Percentiles rank a stretch among this genome's conserved stretches.
Conservation (phyloP, 1,140 invertebrate species). For the Meloidogyne exigua region DNA sequence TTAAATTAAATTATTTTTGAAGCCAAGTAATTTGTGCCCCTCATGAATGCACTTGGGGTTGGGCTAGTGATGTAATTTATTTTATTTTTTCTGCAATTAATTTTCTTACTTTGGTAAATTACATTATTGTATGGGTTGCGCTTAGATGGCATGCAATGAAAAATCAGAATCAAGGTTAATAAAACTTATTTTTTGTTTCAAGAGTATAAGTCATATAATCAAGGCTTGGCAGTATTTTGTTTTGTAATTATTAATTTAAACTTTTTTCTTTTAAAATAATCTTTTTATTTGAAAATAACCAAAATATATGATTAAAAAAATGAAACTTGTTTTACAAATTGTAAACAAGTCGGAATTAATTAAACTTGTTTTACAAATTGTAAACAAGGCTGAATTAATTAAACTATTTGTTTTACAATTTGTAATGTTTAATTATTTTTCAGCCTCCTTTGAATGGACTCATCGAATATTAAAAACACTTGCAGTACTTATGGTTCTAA, state of each 20-base stretch:
- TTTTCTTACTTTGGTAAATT: neutral
- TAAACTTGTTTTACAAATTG: too few relatives aligned
- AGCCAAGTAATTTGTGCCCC: slow-evolving; percentile 8
- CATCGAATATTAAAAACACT: slow-evolving; percentile 20
- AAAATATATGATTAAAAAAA: too few relatives aligned
- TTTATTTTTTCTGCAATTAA: neutral
- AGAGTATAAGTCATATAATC: too few relatives aligned
- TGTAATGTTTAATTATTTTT: neutral
- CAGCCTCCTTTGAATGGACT: slow-evolving; percentile 15
- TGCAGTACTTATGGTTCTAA: slow-evolving; percentile 7
- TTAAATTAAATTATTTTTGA: neutral
- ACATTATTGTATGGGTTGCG: slow-evolving; percentile 10
- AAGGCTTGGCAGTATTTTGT: too few relatives aligned
- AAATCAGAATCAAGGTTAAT: slow-evolving; percentile 6
- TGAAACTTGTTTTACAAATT: too few relatives aligned
- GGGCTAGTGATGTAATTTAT: slow-evolving; percentile 8
- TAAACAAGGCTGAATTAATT: too few relatives aligned
- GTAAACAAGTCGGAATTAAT: too few relatives aligned
- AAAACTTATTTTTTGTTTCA: too few relatives aligned
- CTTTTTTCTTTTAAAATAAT: too few relatives aligned
- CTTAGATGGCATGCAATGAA: slow-evolving; percentile 1
- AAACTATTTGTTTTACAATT: too few relatives aligned
- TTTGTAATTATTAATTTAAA: too few relatives aligned
- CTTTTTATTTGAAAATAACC: too few relatives aligned
- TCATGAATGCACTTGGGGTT: slow-evolving; percentile 20